Percentiles rank a stretch among this genome's conserved stretches.
phyloP scores from a whole-genome alignment of 2,888 invertebrate species.

The Tanytarsus gracilentus region DNA sequence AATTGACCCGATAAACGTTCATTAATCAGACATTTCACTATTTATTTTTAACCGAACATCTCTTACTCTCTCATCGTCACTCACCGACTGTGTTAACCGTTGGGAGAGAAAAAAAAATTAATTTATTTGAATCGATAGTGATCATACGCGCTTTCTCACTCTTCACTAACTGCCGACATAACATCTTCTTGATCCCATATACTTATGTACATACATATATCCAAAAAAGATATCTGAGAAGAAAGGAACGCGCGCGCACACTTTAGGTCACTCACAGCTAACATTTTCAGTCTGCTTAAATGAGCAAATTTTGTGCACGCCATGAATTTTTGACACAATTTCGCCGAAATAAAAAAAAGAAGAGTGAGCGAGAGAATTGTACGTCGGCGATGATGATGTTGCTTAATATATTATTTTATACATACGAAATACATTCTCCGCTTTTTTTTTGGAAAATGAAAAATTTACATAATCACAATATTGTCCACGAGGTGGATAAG shows the following conservation, averaged over 20 bases:
- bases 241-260: no score
- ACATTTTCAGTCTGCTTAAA: background rate
- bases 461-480: no score
- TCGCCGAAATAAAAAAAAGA: background rate
- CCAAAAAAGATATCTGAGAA: no score
- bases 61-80: background rate
- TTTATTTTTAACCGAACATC: background rate
- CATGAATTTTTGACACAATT: constrained; percentile 5
- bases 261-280: no score
- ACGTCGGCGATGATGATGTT: no score
- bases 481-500: no score
- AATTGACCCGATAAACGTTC: constrained; percentile 10
- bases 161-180: no score
- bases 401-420: background rate
- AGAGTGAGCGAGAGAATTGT: no score
- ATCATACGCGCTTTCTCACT: constrained; percentile 11
- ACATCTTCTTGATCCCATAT: no score
- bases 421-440: no score
- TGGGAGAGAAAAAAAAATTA: background rate
- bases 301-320: background rate
- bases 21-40: constrained; percentile 4
- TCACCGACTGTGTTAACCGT: background rate
- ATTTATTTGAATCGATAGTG: constrained; percentile 8
- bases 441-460: no score
- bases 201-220: no score